phyloP scores from a whole-genome alignment of 2,797 vertebrate genomes.

The Tokudaia tokunoshimensis region DNA sequence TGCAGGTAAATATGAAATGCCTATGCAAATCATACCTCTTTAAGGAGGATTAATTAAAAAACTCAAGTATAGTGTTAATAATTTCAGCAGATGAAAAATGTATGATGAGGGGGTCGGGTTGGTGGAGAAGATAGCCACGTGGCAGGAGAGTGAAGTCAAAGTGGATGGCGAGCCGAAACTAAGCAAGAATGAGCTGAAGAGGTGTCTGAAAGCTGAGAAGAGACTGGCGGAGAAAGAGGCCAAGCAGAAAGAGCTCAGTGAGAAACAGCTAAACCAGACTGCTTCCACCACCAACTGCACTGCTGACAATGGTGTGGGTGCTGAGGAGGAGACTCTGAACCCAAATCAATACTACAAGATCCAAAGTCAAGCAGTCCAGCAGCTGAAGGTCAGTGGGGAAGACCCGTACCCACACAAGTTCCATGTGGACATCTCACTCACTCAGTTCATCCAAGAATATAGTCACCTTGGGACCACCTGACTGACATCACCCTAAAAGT shows the following conservation, averaged over 20 bases:
- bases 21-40: background rate
- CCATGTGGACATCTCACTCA: slow-evolving; percentile 94
- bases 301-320: slow-evolving; percentile 69
- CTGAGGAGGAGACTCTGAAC: slow-evolving; percentile 95
- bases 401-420: slow-evolving; percentile 99
- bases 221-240: slow-evolving; percentile 96
- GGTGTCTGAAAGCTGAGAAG: slow-evolving; percentile 96
- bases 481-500: slow-evolving; percentile 91
- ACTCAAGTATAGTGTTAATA: background rate
- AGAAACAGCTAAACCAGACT: slow-evolving; percentile 85
- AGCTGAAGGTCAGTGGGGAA: slow-evolving; percentile 93
- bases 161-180: slow-evolving; percentile 89
- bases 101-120: background rate
- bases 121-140: slow-evolving; percentile 89
- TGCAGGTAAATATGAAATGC: background rate
- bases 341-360: slow-evolving; percentile 99
- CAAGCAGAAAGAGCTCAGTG: slow-evolving; percentile 92
- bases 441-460: slow-evolving; percentile 95
- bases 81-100: background rate
- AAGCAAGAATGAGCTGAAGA: slow-evolving; percentile 98
- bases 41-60: background rate
- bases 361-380: slow-evolving; percentile 94
- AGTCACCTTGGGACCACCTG: slow-evolving; percentile 94
- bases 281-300: slow-evolving; percentile 38
- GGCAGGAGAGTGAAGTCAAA: slow-evolving; percentile 71